Evolutionary conservation across 2,888 invertebrate species (phyloP).

Genomic region (Dusona sp.): DNA sequence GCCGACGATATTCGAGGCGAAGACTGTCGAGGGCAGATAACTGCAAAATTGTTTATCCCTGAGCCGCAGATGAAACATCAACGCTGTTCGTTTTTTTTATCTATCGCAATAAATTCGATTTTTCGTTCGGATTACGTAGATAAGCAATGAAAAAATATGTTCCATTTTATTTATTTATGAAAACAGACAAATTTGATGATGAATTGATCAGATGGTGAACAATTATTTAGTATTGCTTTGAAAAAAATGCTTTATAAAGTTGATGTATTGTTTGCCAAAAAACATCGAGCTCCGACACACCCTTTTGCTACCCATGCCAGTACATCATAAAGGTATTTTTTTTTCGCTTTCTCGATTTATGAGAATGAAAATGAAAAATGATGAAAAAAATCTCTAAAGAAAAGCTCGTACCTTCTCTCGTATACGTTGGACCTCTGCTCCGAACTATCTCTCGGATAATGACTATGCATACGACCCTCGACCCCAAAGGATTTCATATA

Average conservation of each 20-base stretch:
- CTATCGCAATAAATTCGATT: background rate
- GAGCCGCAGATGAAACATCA: background rate
- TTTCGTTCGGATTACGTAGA: background rate
- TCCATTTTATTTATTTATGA: background rate
- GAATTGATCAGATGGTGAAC: background rate
- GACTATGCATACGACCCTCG: slow-evolving; percentile 81
- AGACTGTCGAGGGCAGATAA: background rate
- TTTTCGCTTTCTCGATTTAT: background rate
- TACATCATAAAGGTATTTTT: slow-evolving; percentile 1
- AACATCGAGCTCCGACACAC: background rate
- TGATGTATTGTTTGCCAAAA: slow-evolving; percentile 1
- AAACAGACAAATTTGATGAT: background rate
- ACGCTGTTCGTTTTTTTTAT: background rate
- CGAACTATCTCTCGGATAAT: slow-evolving; percentile 72
- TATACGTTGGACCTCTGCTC: slow-evolving; percentile 13
- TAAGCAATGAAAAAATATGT: background rate
- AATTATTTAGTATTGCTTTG: background rate
- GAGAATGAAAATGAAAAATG: slow-evolving; percentile 53
- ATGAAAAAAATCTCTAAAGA: slow-evolving; percentile 41
- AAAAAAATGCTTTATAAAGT: slow-evolving; percentile 1
- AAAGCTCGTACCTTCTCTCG: slow-evolving; percentile 32
- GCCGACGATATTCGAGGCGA: background rate
- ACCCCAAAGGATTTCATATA: slow-evolving; percentile 83
- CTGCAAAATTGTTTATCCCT: background rate
- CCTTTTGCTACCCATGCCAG: background rate